Conservation (phyloP, 2,113 vertebrate species). For the Lipophrys pholis region DNA sequence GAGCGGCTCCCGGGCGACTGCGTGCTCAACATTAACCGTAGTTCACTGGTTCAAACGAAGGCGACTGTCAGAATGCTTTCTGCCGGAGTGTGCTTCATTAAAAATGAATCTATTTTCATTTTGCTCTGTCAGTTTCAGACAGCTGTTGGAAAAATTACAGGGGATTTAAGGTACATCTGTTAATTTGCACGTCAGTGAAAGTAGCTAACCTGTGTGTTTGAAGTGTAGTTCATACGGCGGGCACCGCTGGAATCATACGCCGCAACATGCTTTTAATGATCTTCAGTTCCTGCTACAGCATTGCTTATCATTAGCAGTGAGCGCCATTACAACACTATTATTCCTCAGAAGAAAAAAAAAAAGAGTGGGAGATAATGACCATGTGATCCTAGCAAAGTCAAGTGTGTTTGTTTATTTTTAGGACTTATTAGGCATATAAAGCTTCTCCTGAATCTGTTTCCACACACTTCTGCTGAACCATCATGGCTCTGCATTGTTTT, state of each 20-base stretch:
- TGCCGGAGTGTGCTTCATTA: slow-evolving; percentile 38
- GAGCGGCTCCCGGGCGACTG: background rate
- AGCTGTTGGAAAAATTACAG: slow-evolving; percentile 63
- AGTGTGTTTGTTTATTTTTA: slow-evolving; percentile 23
- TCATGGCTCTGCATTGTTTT: slow-evolving; percentile 63
- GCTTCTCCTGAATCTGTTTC: slow-evolving; percentile 58
- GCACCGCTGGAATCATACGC: slow-evolving; percentile 28
- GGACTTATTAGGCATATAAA: slow-evolving; percentile 29
- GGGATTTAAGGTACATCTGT: slow-evolving; percentile 67
- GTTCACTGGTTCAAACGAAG: slow-evolving; percentile 34
- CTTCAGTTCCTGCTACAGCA: slow-evolving; percentile 34
- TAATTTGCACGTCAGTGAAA: slow-evolving; percentile 64
- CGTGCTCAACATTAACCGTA: background rate
- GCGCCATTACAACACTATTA: slow-evolving; percentile 56
- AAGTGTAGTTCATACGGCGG: slow-evolving; percentile 67
- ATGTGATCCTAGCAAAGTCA: slow-evolving; percentile 19
- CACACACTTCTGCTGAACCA: slow-evolving; percentile 64
- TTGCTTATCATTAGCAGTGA: slow-evolving; percentile 50
- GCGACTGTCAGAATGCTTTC: slow-evolving; percentile 25
- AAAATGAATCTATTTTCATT: slow-evolving; percentile 54
- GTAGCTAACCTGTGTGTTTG: slow-evolving; percentile 52
- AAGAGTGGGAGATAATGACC: slow-evolving; percentile 52
- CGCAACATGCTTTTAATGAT: slow-evolving; percentile 61
- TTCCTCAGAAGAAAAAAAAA: slow-evolving; percentile 36
- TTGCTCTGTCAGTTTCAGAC: slow-evolving; percentile 43